Conservation (phyloP, 2,888 invertebrate species). For the Machimus atricapillus region DNA sequence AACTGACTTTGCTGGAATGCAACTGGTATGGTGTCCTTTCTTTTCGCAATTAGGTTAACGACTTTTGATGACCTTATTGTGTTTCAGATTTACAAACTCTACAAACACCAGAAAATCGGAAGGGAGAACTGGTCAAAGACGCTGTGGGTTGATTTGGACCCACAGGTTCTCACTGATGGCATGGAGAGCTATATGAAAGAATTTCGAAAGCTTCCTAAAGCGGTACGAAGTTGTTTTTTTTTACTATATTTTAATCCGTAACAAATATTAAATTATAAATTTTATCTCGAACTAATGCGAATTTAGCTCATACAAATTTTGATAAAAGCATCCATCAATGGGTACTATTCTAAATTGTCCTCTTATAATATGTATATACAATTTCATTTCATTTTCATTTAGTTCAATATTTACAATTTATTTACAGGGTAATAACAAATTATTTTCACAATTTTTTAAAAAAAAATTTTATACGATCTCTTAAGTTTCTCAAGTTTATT, state of each 20-base stretch:
- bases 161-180: slow-evolving; percentile 83
- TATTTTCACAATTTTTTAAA: no score
- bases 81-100: slow-evolving; percentile 73
- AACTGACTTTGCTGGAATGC: slow-evolving; percentile 72
- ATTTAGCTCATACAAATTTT: neutral
- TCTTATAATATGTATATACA: no score
- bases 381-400: no score
- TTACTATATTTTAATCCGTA: neutral
- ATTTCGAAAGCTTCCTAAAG: slow-evolving; percentile 76
- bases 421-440: no score
- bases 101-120: slow-evolving; percentile 77
- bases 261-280: no score
- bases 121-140: slow-evolving; percentile 86
- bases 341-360: neutral
- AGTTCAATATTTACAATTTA: no score
- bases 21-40: slow-evolving; percentile 57
- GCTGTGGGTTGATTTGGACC: slow-evolving; percentile 86
- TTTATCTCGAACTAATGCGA: neutral
- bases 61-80: neutral
- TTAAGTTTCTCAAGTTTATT: no score
- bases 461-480: no score
- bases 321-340: neutral
- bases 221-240: slow-evolving; percentile 60
- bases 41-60: neutral
- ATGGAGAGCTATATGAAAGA: slow-evolving; percentile 85